phyloP scores from a whole-genome alignment of 2,888 invertebrate species.

The Rhabditoides inermis region DNA sequence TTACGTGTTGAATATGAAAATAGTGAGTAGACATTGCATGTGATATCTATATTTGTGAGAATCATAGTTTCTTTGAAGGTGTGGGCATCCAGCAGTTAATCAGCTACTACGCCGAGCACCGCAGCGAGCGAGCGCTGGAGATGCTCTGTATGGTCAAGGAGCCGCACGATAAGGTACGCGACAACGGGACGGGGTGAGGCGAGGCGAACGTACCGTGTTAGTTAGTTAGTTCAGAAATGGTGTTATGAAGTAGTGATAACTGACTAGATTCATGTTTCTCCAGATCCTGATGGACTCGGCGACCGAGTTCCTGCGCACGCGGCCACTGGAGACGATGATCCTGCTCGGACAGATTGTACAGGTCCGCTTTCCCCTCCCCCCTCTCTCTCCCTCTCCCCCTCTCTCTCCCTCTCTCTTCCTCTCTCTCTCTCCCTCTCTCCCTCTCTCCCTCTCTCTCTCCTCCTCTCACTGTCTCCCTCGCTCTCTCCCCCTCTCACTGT shows the following conservation, averaged over 20 bases:
- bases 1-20: neutral
- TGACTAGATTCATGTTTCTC: neutral
- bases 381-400: neutral
- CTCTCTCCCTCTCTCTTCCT: conserved; percentile 1
- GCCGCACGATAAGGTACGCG: conserved; percentile 21
- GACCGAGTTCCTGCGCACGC: conserved; percentile 6
- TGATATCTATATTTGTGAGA: neutral
- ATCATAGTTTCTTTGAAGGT: conserved; percentile 7
- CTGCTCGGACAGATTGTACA: conserved; percentile 17
- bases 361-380: neutral
- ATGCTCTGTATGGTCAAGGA: conserved; percentile 19
- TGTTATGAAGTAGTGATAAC: no score
- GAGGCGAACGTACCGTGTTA: no score
- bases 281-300: neutral
- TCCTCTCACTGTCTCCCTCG: no score
- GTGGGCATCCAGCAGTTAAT: conserved; percentile 20
- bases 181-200: no score
- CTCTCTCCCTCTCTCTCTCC: no score
- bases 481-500: no score
- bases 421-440: no score
- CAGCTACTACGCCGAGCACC: conserved; percentile 14
- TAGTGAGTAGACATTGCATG: neutral
- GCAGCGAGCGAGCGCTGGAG: conserved; percentile 25
- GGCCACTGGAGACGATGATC: conserved; percentile 11
- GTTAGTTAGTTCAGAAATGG: no score